These are phyloP conservation scores for Forpus xanthops DNA, from an alignment of 2,797 vertebrate genomes.

Conservation along the genomic window DNA sequence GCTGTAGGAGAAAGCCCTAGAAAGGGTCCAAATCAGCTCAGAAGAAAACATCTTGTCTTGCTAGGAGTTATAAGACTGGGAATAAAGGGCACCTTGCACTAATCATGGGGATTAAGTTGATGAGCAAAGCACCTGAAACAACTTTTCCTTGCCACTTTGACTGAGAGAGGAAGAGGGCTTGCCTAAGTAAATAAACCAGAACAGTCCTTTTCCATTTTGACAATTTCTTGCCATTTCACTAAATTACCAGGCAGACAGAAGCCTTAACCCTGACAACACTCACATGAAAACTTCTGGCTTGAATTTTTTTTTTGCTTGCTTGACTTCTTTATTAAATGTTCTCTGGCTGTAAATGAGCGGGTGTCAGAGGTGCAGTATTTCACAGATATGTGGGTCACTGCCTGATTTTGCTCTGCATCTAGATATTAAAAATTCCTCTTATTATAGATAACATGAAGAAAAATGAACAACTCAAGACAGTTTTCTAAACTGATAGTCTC, in stretches of 20 bases:
- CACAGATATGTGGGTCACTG: conserved; percentile 27
- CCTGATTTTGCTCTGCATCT: conserved; percentile 25
- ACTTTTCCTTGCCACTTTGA: conserved; percentile 62
- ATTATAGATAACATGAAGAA: conserved; percentile 2
- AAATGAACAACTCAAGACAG: conserved; percentile 15
- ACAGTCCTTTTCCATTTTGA: conserved; percentile 61
- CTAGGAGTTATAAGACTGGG: neutral
- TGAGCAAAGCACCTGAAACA: conserved; percentile 73
- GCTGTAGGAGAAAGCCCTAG: neutral
- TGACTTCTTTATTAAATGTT: conserved; percentile 30
- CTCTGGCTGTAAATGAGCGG: neutral
- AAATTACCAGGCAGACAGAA: conserved; percentile 36
- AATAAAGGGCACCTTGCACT: conserved; percentile 54
- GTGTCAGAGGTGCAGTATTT: conserved; percentile 40
- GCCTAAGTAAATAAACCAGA: conserved; percentile 69
- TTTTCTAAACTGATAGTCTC: conserved; percentile 34
- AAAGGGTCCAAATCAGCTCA: neutral
- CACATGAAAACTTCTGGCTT: conserved; percentile 1
- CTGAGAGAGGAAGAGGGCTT: conserved; percentile 59
- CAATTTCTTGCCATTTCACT: conserved; percentile 57
- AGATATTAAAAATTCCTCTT: conserved; percentile 50
- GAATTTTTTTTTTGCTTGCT: neutral
- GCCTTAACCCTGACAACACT: conserved; percentile 45
- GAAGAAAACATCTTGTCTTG: neutral
- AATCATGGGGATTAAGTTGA: conserved; percentile 53